phyloP scores from a whole-genome alignment of 2,113 vertebrate genomes.

The Puffinus mauretanicus region DNA sequence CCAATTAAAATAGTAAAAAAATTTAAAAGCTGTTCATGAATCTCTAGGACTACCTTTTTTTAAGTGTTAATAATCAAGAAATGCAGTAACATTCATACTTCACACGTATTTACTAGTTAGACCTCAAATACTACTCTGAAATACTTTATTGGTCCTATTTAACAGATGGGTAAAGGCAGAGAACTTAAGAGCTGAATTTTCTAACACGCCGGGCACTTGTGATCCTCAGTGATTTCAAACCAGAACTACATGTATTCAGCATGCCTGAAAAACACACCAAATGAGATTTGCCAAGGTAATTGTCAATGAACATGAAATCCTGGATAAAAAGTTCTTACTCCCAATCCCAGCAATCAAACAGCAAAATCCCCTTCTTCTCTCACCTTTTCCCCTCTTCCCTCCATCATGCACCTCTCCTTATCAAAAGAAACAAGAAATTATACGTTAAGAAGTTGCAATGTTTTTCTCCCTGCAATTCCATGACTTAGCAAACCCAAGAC shows the following conservation, averaged over 20 bases:
- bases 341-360: background rate
- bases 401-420: background rate
- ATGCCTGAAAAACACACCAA: background rate
- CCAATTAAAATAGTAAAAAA: background rate
- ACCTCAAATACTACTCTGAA: background rate
- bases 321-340: background rate
- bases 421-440: background rate
- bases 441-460: background rate
- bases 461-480: background rate
- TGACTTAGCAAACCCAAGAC: background rate
- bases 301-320: background rate
- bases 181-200: background rate
- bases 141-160: background rate
- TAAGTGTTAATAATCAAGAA: background rate
- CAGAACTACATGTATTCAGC: background rate
- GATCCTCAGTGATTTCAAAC: background rate
- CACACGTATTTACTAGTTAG: background rate
- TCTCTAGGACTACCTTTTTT: background rate
- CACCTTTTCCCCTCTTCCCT: background rate
- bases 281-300: background rate
- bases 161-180: background rate
- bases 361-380: background rate
- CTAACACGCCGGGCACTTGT: background rate
- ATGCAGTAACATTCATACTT: background rate
- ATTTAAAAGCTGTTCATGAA: background rate